phyloP scores from a whole-genome alignment of 2,113 vertebrate genomes.

The Antigone vipio region DNA sequence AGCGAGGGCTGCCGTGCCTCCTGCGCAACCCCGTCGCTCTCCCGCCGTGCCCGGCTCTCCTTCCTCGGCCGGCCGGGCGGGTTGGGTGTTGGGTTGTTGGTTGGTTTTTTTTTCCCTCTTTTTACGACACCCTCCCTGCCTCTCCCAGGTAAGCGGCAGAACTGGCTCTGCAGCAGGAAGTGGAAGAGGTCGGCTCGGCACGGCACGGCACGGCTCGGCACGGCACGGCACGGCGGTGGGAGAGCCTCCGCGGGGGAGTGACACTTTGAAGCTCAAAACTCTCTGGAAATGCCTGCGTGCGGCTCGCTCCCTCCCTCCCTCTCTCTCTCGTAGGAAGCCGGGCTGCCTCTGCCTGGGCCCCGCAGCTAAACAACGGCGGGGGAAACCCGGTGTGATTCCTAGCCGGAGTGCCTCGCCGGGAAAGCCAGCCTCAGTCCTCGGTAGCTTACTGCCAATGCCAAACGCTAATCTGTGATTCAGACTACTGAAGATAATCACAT shows the following conservation, averaged over 20 bases:
- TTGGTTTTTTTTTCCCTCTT: not conserved
- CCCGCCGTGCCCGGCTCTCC: not conserved
- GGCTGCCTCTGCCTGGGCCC: not conserved
- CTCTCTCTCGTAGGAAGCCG: not conserved
- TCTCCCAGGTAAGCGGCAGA: conserved; percentile 72
- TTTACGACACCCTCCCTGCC: conserved; percentile 33
- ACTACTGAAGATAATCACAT: not conserved
- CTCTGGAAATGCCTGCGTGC: not conserved
- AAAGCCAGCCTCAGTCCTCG: not conserved
- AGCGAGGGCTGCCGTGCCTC: not conserved
- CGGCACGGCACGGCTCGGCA: not conserved
- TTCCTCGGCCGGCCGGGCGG: not conserved
- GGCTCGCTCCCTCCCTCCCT: not conserved
- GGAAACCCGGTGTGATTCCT: not conserved
- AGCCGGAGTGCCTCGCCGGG: not conserved
- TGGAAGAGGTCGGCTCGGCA: not conserved
- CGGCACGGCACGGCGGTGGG: not conserved
- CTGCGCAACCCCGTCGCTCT: not conserved
- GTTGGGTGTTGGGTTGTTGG: no score
- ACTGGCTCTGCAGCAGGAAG: conserved; percentile 78
- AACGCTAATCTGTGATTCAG: conserved; percentile 20
- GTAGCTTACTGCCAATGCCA: not conserved
- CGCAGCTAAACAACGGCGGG: rapidly evolving
- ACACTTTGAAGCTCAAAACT: not conserved
- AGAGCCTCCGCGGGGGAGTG: conserved; percentile 27